A percentile compares a stretch with the other conserved stretches of the same genome.
Evolutionary conservation across 2,888 invertebrate genomes (phyloP).

Genomic region (Ophion ellenae): DNA sequence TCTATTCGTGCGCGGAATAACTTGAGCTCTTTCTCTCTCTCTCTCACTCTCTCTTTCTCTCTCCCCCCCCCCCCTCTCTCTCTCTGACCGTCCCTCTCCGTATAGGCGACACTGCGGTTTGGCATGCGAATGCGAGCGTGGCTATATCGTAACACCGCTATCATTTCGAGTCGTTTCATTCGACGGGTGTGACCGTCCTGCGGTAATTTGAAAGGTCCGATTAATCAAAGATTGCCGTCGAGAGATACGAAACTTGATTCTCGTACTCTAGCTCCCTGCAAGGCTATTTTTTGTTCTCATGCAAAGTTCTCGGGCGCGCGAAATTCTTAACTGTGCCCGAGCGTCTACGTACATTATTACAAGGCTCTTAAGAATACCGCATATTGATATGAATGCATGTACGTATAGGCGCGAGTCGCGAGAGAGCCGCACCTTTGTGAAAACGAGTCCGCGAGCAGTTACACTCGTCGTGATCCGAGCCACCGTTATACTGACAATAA

Average conservation of each 20-base stretch:
- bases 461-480: constrained; percentile 41
- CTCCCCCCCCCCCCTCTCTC: constrained; percentile 63
- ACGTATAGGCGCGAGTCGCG: constrained; percentile 17
- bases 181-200: constrained; percentile 78
- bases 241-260: constrained; percentile 70
- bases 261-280: constrained; percentile 15
- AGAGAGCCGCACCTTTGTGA: constrained; percentile 60
- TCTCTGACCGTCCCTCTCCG: constrained; percentile 63
- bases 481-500: constrained; percentile 53
- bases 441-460: constrained; percentile 61
- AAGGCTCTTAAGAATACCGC: constrained; percentile 9
- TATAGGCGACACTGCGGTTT: constrained; percentile 77
- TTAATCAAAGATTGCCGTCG: constrained; percentile 75
- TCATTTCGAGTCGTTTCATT: constrained; percentile 80
- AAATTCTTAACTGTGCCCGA: constrained; percentile 8
- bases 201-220: constrained; percentile 77
- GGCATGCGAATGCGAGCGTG: constrained; percentile 79
- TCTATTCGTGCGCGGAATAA: constrained; percentile 57
- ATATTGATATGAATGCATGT: constrained; percentile 1
- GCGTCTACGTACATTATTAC: constrained; percentile 33
- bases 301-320: background rate
- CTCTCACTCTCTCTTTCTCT: constrained; percentile 66
- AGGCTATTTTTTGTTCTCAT: constrained; percentile 22
- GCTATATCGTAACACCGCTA: constrained; percentile 75
- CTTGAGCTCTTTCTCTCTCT: constrained; percentile 66